Base-by-base conservation (phyloP, 2,888 invertebrate genomes). In the Diarsia rubi region DNA sequence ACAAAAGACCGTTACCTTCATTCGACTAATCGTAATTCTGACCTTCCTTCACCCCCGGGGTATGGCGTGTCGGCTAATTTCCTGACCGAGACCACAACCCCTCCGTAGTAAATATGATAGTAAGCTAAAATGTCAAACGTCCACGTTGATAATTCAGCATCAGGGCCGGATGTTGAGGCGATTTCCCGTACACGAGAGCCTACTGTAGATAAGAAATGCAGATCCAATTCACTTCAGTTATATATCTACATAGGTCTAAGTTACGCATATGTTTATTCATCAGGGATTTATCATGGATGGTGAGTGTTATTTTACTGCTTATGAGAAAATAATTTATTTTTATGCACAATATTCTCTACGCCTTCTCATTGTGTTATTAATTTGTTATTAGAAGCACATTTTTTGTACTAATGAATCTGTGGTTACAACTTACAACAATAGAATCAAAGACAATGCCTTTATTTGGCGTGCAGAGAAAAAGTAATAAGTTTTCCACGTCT, bases 121-220 rank as follows among this genome's bases (percentile, higher is more conserved):
- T 65, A 16, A 73, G n/a, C 54, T 27, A 8, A 78, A 78, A 78
- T 73, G 47, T 66, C 78, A 78, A 79, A 54, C 21, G 24, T 27
- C 3, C 19, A 49, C 3, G 60, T 47, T 65, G 54, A 57, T 57
- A 73, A 54, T 79, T 54, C 60, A 73, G 31, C 47, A 31, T 62
- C 72, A 31, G 66, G 21, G 52, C 24, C 54, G 79, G 73, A 66
- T 66, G 73, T 44, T 24, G 73, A 54, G n/a, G 31, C 47, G 31
- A 75, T 80, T 80, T 80, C 69, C 81, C 59, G 54, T 12, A 37
- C 31, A 42, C 75, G 49, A 67, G 66, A 57, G 70, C 64, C 79
- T 80, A 52, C 9, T 16, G 3, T 24, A 79, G 66, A 79, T 80
- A 79, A 75, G 45, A 57, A 27, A 14, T 65, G 19, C 27, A 19